phyloP scores from a whole-genome alignment of 2,888 invertebrate species.

The Bombylius discolor region DNA sequence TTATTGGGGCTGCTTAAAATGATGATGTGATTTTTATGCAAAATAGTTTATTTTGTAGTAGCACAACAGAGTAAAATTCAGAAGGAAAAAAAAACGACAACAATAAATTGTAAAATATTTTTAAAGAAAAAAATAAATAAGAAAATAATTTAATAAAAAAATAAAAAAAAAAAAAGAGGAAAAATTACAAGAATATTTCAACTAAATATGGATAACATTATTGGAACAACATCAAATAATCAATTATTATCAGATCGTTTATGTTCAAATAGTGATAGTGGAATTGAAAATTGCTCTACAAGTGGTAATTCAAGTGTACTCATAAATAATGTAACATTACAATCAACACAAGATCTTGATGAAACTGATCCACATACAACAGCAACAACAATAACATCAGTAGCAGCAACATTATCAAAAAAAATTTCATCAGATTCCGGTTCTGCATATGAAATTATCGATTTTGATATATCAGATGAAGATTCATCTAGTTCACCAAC shows the following conservation, averaged over 20 bases:
- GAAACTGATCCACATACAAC: neutral
- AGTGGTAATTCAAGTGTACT: slow-evolving; percentile 8
- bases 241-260: slow-evolving; percentile 3
- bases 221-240: neutral
- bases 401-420: slow-evolving; percentile 1
- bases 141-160: neutral
- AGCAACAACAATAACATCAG: neutral
- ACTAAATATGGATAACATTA: slow-evolving; percentile 6
- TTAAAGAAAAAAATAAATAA: neutral
- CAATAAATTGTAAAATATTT: too few relatives aligned
- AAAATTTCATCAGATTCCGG: slow-evolving; percentile 13
- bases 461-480: slow-evolving; percentile 10
- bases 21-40: neutral
- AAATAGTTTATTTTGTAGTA: neutral
- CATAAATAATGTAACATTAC: slow-evolving; percentile 1
- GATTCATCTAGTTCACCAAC: neutral
- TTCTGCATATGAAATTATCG: slow-evolving; percentile 15
- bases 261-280: slow-evolving; percentile 6
- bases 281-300: slow-evolving; percentile 6
- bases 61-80: too few relatives aligned
- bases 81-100: too few relatives aligned
- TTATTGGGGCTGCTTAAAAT: neutral
- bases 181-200: neutral
- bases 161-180: neutral
- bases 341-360: neutral